Conservation (phyloP, 2,113 vertebrate genomes). For the Daphoenositta chrysoptera region DNA sequence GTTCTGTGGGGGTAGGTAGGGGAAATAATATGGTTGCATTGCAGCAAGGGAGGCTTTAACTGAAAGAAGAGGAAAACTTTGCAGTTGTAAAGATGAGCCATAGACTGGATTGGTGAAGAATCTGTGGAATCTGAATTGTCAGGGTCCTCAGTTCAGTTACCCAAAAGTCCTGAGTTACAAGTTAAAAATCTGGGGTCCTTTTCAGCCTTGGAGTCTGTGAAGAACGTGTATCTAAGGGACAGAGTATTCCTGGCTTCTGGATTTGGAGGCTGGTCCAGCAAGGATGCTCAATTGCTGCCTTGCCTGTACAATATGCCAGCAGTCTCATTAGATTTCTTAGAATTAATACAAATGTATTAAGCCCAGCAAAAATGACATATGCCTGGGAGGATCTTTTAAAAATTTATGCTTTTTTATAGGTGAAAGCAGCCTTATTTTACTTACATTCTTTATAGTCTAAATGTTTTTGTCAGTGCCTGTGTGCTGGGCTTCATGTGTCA, state of each 20-base stretch:
- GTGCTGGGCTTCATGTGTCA: not conserved
- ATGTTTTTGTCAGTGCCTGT: not conserved
- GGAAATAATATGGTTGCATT: not conserved
- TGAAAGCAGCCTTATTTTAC: not conserved
- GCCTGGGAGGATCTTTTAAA: rapidly evolving
- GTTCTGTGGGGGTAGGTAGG: not conserved
- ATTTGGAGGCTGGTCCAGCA: not conserved
- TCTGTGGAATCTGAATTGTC: not conserved
- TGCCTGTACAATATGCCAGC: not conserved
- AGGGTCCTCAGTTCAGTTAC: not conserved
- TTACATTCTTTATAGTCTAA: not conserved
- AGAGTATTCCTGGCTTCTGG: not conserved
- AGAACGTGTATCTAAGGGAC: not conserved
- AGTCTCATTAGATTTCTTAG: not conserved
- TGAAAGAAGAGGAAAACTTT: not conserved
- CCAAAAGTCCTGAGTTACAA: not conserved
- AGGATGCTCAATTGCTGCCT: not conserved
- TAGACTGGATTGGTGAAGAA: not conserved
- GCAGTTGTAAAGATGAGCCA: not conserved
- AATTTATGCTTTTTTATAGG: not conserved
- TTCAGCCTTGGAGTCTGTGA: not conserved
- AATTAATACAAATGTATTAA: not conserved
- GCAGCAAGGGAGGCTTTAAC: not conserved
- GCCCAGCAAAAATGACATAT: not conserved
- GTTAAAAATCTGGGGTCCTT: not conserved